Evolutionary conservation across 1,140 invertebrate species (phyloP), one percentile per base, ranked within the genome.

Genomic region (Stegodyphus mimosarum): DNA sequence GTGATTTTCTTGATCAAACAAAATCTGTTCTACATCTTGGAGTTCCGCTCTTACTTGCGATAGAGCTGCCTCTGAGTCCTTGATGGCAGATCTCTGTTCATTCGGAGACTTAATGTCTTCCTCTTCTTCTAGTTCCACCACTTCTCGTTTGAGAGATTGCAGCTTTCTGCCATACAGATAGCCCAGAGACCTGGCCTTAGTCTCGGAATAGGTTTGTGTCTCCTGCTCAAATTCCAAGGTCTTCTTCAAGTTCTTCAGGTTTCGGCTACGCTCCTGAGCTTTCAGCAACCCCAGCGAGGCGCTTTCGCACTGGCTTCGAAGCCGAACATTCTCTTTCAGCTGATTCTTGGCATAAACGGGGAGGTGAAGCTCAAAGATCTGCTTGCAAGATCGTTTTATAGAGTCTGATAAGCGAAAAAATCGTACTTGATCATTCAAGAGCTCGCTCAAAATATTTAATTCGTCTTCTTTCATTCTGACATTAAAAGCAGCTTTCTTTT

Each of bases 291-390:
- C 18, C 50, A 74, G 67, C 10, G 80, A 50, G 6, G 18, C 48
- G 2, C 51, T 48, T 3, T 72, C 7, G n/a, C 69, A 81, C 9
- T 17, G 6, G 1, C 5, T 48, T 64, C 78, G 71, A 4, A 77
- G 72, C 6, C 63, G 49, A 5, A 83, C 63, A 15, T 83, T 74
- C 9, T 83, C 80, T 5, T 64, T 13, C 10, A 83, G 49, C 7
- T 74, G 70, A 2, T 55, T 13, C 69, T 53, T 73, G 6, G 50
- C 60, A 18, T 83, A 73, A 3, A 73, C 70, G 4, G 80, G 80
- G 4, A 83, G 71, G 10, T 13, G 63, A 6, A 64, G 11, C 9
- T 53, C 10, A 60, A 83, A 83, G 0, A 53, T 63, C 1, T 83
- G 49, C 1, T 10, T n/a, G 1, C 18, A 17, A 33, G 73, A n/a